Conservation (phyloP, 1,140 invertebrate species). For the Diorhabda carinulata region DNA sequence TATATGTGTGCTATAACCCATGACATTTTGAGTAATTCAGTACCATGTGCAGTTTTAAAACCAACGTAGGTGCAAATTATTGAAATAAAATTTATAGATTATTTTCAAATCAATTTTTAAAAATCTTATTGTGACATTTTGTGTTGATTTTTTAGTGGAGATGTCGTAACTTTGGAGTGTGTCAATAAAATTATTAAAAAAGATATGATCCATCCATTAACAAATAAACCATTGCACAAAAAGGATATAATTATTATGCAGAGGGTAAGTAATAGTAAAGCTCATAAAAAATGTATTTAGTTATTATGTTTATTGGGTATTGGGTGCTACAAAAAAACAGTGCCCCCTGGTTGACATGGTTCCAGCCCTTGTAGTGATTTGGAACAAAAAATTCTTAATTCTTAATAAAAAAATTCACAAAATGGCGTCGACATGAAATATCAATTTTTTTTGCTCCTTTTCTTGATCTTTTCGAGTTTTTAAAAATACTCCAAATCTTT, state of each 20-base stretch:
- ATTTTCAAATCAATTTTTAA: not conserved
- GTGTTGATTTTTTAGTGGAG: conserved; percentile 61
- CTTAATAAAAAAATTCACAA: too few relatives aligned
- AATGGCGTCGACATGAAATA: too few relatives aligned
- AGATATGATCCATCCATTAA: conserved; percentile 95
- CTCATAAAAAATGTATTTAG: conserved; percentile 9
- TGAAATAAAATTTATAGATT: not conserved
- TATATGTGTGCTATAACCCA: conserved; percentile 98
- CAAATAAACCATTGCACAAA: conserved; percentile 80
- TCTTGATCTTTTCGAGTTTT: too few relatives aligned
- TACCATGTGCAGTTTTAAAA: conserved; percentile 87
- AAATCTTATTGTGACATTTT: not conserved
- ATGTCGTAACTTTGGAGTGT: conserved; percentile 95
- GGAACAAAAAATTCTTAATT: not conserved
- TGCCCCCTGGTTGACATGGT: too few relatives aligned
- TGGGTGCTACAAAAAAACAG: conserved; percentile 9
- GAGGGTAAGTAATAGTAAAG: conserved; percentile 58
- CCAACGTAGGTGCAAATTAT: conserved; percentile 67
- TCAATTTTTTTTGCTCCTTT: too few relatives aligned
- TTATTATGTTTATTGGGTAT: conserved; percentile 25
- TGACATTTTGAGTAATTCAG: conserved; percentile 91
- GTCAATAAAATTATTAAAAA: conserved; percentile 95
- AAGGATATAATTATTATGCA: conserved; percentile 91
- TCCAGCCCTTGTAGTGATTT: too few relatives aligned
- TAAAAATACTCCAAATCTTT: too few relatives aligned